phyloP scores from a whole-genome alignment of 2,888 invertebrate genomes.

The Lycocerus yunnanus region DNA sequence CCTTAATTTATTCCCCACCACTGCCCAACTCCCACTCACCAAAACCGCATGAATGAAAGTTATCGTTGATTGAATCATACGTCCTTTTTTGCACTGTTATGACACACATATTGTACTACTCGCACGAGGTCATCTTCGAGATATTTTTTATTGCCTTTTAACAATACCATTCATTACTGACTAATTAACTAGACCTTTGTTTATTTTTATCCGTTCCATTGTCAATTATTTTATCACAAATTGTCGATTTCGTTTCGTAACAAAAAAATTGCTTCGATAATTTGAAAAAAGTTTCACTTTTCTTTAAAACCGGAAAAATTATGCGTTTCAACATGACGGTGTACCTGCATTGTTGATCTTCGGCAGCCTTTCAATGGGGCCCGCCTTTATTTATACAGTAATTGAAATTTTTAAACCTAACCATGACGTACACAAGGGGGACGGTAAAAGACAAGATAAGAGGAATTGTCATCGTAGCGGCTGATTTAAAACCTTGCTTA shows the following conservation, averaged over 20 bases:
- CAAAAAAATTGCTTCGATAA: not conserved
- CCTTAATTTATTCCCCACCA: slow-evolving; percentile 23
- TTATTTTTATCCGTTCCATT: not conserved
- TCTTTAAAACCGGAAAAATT: not conserved
- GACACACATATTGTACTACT: slow-evolving; percentile 29
- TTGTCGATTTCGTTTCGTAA: not conserved
- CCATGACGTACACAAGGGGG: too few relatives aligned
- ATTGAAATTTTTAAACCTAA: too few relatives aligned
- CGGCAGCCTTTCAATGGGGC: not conserved
- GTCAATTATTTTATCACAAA: not conserved
- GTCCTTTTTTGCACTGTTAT: slow-evolving; percentile 28
- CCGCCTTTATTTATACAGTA: too few relatives aligned
- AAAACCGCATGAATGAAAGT: slow-evolving; percentile 35
- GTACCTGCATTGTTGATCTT: not conserved
- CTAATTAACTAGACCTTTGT: not conserved
- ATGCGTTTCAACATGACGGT: not conserved
- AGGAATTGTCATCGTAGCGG: too few relatives aligned
- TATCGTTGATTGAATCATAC: slow-evolving; percentile 37
- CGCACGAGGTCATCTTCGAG: slow-evolving; percentile 27
- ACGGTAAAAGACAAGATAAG: too few relatives aligned
- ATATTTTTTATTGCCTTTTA: slow-evolving; percentile 12
- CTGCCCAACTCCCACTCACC: slow-evolving; percentile 24
- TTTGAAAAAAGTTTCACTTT: not conserved
- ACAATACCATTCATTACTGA: not conserved
- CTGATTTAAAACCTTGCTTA: too few relatives aligned